Evolutionary conservation across 1,140 invertebrate species (phyloP).

Genomic region (Cyclina sinensis): DNA sequence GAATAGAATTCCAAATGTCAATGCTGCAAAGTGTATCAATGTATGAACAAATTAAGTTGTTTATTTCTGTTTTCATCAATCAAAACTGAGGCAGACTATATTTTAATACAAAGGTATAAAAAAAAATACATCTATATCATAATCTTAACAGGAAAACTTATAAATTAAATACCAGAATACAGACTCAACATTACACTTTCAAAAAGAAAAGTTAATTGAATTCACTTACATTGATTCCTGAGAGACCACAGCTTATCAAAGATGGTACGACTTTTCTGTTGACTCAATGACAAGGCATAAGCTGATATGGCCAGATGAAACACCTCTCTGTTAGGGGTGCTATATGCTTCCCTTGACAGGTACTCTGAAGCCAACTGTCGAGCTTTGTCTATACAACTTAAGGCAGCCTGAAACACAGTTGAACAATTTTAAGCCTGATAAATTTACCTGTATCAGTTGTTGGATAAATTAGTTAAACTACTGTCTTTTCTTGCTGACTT

Average conservation of each 20-base stretch:
- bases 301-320: conserved; percentile 82
- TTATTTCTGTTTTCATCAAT: background rate
- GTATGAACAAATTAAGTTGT: background rate
- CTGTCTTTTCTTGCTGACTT: no score
- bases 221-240: conserved; percentile 67
- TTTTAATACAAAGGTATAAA: no score
- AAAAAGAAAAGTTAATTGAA: background rate
- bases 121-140: no score
- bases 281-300: conserved; percentile 80
- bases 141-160: no score
- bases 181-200: no score
- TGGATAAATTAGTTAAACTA: no score
- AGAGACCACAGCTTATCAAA: conserved; percentile 76
- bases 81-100: no score
- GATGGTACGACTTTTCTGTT: conserved; percentile 72
- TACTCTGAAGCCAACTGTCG: conserved; percentile 76
- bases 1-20: no score
- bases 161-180: no score
- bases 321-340: conserved; percentile 67
- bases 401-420: conserved; percentile 76
- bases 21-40: background rate
- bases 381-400: conserved; percentile 77
- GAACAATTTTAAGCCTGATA: no score
- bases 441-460: no score
- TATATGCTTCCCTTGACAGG: conserved; percentile 71